Evolutionary conservation across 2,797 vertebrate species (phyloP), one percentile per base, ranked within the genome.

Genomic region (Babyrousa celebensis): DNA sequence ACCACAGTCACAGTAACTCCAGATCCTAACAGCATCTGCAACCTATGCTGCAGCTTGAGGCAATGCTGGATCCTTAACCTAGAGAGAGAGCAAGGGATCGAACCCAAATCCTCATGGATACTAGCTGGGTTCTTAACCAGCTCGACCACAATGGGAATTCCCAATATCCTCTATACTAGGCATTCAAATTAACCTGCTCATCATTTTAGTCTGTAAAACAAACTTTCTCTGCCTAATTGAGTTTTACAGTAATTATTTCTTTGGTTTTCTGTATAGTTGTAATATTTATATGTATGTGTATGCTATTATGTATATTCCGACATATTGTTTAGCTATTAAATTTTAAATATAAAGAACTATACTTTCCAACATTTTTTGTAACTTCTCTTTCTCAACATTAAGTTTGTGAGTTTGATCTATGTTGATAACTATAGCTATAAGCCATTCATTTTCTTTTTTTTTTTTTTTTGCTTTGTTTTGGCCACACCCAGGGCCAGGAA

Each of bases 181-280:
- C 27, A 16, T 18, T 85, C 77, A 78, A 60, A 68, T 62, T 48
- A 36, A 32, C 21, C 48, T 54, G 25, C 23, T 65, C 40, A 52
- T 74, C 68, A 77, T 62, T 92, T 43, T 56, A 68, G 32, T 71
- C 56, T 21, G 63, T 65, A 82, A 70, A 75, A 89, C 78, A 89
- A 89, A 80, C 29, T 72, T 92, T 70, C 85, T 85, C 36, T 86
- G 36, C 18, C 62, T 65, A 82, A 89, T 18, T 63, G 32, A 91
- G 88, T 83, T 91, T 91, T 62, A 58, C 10, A 40, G 54, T 65
- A 65, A 91, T 89, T 72, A 82, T 18, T 90, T 84, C 17, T 89
- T 60, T n/a, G 25, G 54, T 60, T 84, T 87, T 83, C 82, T 86
- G 48, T 68, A 62, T 16, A 86, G n/a, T 32, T 36, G 79, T 86